These are phyloP conservation scores for Bothrops alternatus DNA, from an alignment of 2,797 vertebrate species.

Conservation along the genomic window DNA sequence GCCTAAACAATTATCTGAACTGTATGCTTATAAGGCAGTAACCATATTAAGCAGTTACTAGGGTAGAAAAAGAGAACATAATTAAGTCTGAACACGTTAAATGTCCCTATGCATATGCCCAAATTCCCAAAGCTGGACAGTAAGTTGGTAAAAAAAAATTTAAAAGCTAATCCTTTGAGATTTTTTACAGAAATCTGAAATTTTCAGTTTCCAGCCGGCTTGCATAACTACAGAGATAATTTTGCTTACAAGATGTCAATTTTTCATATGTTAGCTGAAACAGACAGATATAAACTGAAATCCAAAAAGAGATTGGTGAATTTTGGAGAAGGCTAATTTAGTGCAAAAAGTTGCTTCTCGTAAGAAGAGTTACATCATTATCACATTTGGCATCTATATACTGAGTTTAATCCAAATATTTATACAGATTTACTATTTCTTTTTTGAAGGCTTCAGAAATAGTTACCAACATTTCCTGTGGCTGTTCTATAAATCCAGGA, in stretches of 20 bases:
- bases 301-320: not conserved
- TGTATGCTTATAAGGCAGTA: slow-evolving; percentile 25
- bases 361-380: slow-evolving; percentile 27
- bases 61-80: not conserved
- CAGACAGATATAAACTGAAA: not conserved
- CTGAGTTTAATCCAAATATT: slow-evolving; percentile 40
- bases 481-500: slow-evolving; percentile 39
- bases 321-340: not conserved
- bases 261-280: not conserved
- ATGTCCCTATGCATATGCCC: slow-evolving; percentile 37
- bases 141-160: not conserved
- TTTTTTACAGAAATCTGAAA: slow-evolving; percentile 7
- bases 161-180: not conserved
- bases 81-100: slow-evolving; percentile 25
- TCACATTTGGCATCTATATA: slow-evolving; percentile 24
- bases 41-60: not conserved
- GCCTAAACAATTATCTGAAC: slow-evolving; percentile 36
- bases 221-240: not conserved
- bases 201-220: not conserved
- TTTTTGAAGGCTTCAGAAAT: slow-evolving; percentile 62
- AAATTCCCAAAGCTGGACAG: not conserved
- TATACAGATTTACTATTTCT: slow-evolving; percentile 47
- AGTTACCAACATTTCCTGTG: slow-evolving; percentile 36
- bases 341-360: not conserved
- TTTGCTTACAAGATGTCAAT: not conserved